Evolutionary conservation across 2,113 vertebrate genomes (phyloP).

Genomic region (Campylomormyrus numenius): DNA sequence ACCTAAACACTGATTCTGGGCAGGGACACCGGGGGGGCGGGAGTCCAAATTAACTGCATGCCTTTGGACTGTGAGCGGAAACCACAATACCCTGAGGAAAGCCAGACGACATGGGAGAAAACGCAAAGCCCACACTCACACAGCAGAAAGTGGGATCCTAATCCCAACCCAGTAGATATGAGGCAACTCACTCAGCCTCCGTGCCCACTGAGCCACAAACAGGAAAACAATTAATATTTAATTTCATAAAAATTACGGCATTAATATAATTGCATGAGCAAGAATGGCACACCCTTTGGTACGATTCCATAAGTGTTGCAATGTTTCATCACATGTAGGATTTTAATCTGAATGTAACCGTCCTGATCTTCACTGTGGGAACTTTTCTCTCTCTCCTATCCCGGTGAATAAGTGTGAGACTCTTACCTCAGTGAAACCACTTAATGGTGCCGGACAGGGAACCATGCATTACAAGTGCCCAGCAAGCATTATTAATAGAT

Average conservation of each 20-base stretch:
- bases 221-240: neutral
- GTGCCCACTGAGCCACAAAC: neutral
- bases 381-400: neutral
- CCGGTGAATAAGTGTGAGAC: neutral
- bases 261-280: neutral
- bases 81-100: neutral
- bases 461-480: neutral
- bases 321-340: neutral
- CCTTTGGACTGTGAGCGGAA: neutral
- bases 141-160: neutral
- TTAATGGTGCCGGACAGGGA: neutral
- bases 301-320: neutral
- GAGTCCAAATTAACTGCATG: neutral
- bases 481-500: neutral
- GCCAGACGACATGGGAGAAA: neutral
- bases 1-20: neutral
- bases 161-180: neutral
- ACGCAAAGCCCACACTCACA: neutral
- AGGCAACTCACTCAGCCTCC: neutral
- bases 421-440: neutral
- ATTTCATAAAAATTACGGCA: neutral
- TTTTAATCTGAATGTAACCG: neutral
- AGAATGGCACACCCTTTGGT: neutral
- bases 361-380: neutral
- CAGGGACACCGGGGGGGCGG: neutral